These are phyloP conservation scores for Tapirus indicus DNA, from an alignment of 2,797 vertebrate genomes.

Conservation along the genomic window DNA sequence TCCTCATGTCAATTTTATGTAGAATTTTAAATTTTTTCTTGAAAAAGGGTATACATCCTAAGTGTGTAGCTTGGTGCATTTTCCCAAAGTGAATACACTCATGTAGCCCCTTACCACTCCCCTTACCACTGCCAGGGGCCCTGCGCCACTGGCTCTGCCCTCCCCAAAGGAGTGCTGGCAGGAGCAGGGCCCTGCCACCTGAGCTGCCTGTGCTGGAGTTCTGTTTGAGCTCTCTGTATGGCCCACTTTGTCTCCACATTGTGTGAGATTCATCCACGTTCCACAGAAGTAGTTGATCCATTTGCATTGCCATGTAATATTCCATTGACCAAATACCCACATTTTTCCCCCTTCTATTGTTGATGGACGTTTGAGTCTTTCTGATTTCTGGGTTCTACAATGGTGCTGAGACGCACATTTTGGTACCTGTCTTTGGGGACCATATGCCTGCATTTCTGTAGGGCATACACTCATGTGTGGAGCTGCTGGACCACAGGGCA, in stretches of 20 bases:
- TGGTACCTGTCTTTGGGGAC: background rate
- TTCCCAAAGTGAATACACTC: background rate
- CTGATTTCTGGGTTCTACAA: background rate
- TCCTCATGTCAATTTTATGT: background rate
- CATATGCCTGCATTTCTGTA: rapidly evolving
- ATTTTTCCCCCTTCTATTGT: rapidly evolving
- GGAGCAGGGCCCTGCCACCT: too few relatives aligned
- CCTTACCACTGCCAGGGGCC: rapidly evolving
- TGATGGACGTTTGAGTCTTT: background rate
- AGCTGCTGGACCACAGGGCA: rapidly evolving
- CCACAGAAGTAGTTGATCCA: rapidly evolving
- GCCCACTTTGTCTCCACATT: background rate
- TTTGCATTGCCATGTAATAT: rapidly evolving
- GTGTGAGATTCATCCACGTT: rapidly evolving
- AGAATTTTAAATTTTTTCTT: background rate
- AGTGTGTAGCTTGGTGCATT: background rate
- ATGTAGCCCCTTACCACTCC: rapidly evolving
- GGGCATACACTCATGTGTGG: rapidly evolving
- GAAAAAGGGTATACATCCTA: background rate
- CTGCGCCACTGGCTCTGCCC: too few relatives aligned
- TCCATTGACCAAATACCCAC: background rate
- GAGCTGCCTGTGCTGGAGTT: too few relatives aligned
- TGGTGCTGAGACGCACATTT: rapidly evolving
- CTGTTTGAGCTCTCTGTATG: background rate
- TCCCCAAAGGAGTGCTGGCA: too few relatives aligned